Base-by-base conservation (phyloP, 2,113 vertebrate genomes). In the Tonatia bakeri region DNA sequence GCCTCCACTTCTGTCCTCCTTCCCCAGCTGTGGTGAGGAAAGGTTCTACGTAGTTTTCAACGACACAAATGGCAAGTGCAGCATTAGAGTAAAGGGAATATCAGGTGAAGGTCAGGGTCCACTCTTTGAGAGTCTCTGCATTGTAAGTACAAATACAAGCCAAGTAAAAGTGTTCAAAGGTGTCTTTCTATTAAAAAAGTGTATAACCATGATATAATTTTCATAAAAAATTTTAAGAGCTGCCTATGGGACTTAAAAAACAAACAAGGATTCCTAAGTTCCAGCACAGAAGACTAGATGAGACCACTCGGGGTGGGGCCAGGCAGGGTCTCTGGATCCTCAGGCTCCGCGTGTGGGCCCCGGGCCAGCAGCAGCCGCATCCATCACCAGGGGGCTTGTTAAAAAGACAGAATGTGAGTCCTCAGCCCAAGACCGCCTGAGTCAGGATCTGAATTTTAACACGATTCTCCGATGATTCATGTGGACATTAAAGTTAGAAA, bases 391-490 rank as follows among this genome's bases (percentile, higher is more conserved):
- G n/a, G 28, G 76, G n/a, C 20, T 67, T 40, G 52, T 75, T 70
- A 90, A 87, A 54, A 96, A 87, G 38, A 33, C 28, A 52, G 67
- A 64, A 47, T 77, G 36, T 64, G 50, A n/a, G 84, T 31, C n/a
- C 26, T 94, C 9, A 65, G 10, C 1, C 28, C 26, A 59, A 87
- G 43, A 85, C 40, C 1, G 45, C 7, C 16, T 19, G 65, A 79
- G 50, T 94, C 69, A 89, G 69, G 83, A 87, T 22, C 24, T 90
- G 43, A 79, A 50, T 75, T 94, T 65, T 93, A 76, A 82, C 52
- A 86, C 89, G 79, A n/a, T 86, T 24, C 45, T 96, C 14, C 15
- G 15, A 17, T 4, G 11, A 64, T 19, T 86, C 59, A 59, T 61
- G 20, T 47, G 22, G 69, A 50, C 12, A 67, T 43, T 77, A 40